phyloP scores from a whole-genome alignment of 2,113 vertebrate genomes.

The Stigmatopora argus region DNA sequence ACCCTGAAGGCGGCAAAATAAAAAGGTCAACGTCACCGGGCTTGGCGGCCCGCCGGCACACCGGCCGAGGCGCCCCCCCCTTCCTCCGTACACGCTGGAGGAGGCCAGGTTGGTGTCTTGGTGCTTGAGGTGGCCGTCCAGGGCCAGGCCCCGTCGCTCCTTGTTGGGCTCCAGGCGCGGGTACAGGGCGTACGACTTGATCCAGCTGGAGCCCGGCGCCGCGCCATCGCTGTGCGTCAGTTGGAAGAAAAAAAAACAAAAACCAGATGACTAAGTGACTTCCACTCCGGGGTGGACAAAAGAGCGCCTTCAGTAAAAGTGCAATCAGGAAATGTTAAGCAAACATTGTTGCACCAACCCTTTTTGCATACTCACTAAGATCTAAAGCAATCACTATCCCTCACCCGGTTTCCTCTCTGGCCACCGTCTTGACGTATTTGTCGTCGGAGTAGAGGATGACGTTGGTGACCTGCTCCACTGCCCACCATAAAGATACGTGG shows the following conservation, averaged over 20 bases:
- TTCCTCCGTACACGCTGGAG: conserved; percentile 74
- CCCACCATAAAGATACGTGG: too few relatives aligned
- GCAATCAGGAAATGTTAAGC: too few relatives aligned
- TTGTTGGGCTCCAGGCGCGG: conserved; percentile 80
- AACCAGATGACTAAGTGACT: too few relatives aligned
- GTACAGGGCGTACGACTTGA: conserved; percentile 73
- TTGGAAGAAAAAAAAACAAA: not conserved
- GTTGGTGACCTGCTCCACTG: conserved; percentile 88
- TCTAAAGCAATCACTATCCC: too few relatives aligned
- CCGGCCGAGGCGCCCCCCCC: too few relatives aligned
- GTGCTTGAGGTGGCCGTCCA: conserved; percentile 88
- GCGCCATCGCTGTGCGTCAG: conserved; percentile 72
- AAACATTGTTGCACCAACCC: too few relatives aligned
- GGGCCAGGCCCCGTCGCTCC: conserved; percentile 78
- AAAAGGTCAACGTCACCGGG: too few relatives aligned
- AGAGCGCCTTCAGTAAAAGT: too few relatives aligned
- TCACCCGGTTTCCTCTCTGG: conserved; percentile 79
- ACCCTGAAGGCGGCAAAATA: conserved; percentile 63
- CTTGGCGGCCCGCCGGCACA: too few relatives aligned
- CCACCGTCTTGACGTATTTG: conserved; percentile 84
- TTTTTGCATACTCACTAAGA: too few relatives aligned
- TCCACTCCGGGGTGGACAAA: too few relatives aligned
- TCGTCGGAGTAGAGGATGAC: conserved; percentile 90
- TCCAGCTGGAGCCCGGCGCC: conserved; percentile 73
- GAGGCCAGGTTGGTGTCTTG: conserved; percentile 93